Evolutionary conservation across 2,888 invertebrate species (phyloP), one percentile per base, ranked within the genome.

Genomic region (Heliconius cydno): DNA sequence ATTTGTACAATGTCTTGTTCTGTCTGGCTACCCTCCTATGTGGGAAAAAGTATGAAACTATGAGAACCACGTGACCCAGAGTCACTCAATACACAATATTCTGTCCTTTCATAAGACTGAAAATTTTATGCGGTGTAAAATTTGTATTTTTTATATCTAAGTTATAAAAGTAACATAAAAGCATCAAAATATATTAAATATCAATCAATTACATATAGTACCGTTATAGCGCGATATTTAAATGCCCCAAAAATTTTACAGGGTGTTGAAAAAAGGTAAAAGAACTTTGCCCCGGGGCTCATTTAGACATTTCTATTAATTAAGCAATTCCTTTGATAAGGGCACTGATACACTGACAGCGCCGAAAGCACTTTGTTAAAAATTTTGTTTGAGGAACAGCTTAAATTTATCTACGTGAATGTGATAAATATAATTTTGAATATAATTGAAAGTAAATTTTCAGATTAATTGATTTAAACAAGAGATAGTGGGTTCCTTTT

Each of bases 231-330:
- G 22, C 38, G 34, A 57, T 57, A 38, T 73, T 73, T 73, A 60
- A 57, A 72, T 34, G 25, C 34, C 73, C 73, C 73, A 34, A 65
- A 75, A 75, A 75, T 19, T 63, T 13, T 41, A 65, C 41, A 30
- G 41, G 38, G 25, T 75, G 65, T 75, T 46, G 41, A 75, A 41
- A 65, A 60, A 75, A 65, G 13, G 74, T 63, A 3, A 34, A 60
- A n/a, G 60, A 60, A 22, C 28, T 38, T 22, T 13, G 75, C 28
- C 41, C 52, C 25, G 41, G 63, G 75, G 65, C 38, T 63, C 75
- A 63, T 75, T 75, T 63, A 75, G 68, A 73, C 76, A 78, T 81
- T 79, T 82, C 77, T 79, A 79, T 82, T 80, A 82, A 81, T 82
- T 81, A 82, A 81, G 76, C 72, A 66, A 80, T 75, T 79, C 65